Base-by-base conservation (phyloP, 1,140 invertebrate species). In the Aphaenogaster rudis region DNA sequence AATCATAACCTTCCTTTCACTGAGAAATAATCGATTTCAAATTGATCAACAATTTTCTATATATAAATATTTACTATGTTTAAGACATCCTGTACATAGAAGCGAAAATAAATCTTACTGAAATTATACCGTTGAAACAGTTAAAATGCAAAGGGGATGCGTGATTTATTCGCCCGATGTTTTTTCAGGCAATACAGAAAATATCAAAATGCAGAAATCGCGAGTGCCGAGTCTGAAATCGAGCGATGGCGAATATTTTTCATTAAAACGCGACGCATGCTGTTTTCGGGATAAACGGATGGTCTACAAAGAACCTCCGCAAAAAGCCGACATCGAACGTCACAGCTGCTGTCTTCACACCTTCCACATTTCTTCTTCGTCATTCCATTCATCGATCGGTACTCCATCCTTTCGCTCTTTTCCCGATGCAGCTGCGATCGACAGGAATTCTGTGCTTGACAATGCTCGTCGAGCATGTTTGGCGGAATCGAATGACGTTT, bases 221-320 rank as follows among this genome's bases (percentile, higher is more conserved):
- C 63, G 28, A 9, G 6, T 15, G 13, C 45, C 0, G 8, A 48
- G 13, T 21, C 28, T 52, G n/a, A 67, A 72, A 42, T 82, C 11
- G 36, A 71, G 9, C 42, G 45, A 39, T 8, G 8, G 64, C 36
- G 63, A 81, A 81, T 81, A 81, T 81, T 74, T 82, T 82, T 45
- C 80, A 72, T 80, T 80, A 59, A 82, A 72, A 48, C 8, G 42
- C 36, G 28, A 39, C 80, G 28, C n/a, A 54, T 28, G 21, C 3
- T n/a, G 17, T 57, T 72, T 57, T 82, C 36, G 15, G 48, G 2
- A 48, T 82, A 45, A 28, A 67, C 36, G 63, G 1, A n/a, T 17
- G 78, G 0, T 81, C 17, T 39, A 66, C 36, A 69, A 69, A 80
- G 17, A 54, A 0, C n/a, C 15, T 15, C 9, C 39, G 36, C 64